Percentiles rank a stretch among this genome's conserved stretches.
Conservation (phyloP, 2,797 vertebrate species). For the Perodicticus potto region DNA sequence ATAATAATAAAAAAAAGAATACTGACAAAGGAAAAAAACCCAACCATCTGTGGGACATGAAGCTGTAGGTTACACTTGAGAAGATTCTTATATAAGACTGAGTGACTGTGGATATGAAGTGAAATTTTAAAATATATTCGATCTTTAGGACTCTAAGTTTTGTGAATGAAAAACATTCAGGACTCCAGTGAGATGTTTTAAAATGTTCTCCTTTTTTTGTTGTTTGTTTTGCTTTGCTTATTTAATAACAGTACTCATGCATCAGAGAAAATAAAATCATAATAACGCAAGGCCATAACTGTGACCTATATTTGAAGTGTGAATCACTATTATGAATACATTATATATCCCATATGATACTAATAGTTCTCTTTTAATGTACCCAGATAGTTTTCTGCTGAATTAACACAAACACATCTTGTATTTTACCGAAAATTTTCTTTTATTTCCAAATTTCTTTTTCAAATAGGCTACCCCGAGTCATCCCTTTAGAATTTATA, state of each 20-base stretch:
- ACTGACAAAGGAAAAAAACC: neutral
- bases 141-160: neutral
- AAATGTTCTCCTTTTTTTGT: neutral
- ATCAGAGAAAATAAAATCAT: constrained; percentile 15
- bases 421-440: neutral
- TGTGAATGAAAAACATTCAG: constrained; percentile 6
- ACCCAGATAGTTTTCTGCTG: constrained; percentile 7
- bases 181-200: neutral
- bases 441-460: neutral
- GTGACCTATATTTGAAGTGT: neutral
- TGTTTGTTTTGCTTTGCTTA: neutral
- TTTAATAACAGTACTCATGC: neutral
- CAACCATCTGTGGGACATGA: neutral
- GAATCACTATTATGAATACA: neutral
- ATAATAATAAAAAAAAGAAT: too few relatives aligned
- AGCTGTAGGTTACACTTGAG: neutral
- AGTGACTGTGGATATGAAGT: neutral
- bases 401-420: constrained; percentile 24
- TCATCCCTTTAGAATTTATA: neutral
- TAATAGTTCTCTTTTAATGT: neutral
- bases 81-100: neutral
- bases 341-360: neutral
- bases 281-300: neutral
- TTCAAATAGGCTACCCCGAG: neutral
- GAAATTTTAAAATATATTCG: neutral